Evolutionary conservation across 2,888 invertebrate species (phyloP), one percentile per base, ranked within the genome.

Genomic region (Tuberolachnus salignus): DNA sequence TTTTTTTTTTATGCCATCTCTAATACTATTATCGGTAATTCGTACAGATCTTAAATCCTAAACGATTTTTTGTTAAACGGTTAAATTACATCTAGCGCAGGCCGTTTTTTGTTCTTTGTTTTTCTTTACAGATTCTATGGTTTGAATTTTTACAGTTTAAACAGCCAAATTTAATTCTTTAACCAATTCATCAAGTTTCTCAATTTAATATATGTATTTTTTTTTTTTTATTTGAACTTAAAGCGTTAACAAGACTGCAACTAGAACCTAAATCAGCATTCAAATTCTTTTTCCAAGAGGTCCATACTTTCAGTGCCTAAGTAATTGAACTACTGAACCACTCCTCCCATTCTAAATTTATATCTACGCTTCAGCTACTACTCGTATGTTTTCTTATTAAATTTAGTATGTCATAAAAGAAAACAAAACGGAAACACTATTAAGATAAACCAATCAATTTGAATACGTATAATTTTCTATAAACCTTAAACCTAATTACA

Each of bases 341-440:
- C 34, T 6, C 34, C 6, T 6, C 34, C 6, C 34, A 34, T 34
- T 34, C 6, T 4, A 4, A 34, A 34, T 34, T 6, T 34, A 34
- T 34, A 34, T 6, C 34, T 34, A 34, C 34, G 6, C 34, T 6
- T 34, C 6, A 4, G 34, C 3, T 34, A 34, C 6, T 34, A 21
- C 55, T 57, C 55, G 11, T 57, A 57, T 57, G 21, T 21, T 23
- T 57, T 57, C n/a, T 57, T 57, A 57, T 57, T 57, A 57, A 57
- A 57, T 16, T 57, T 57, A 57, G 21, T 21, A 57, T 21, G n/a
- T n/a, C n/a, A n/a, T n/a, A n/a, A n/a, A n/a, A 49, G 14, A 51
- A 51, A 51, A n/a, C 14, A n/a, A 51, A 51, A 16, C 16, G 3
- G 14, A 14, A 49, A 14, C 49, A 3, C 16, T 51, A n/a, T 1